These are phyloP conservation scores for Ceratosolen fusciceps DNA, from an alignment of 1,140 invertebrate genomes.

Conservation along the genomic window DNA sequence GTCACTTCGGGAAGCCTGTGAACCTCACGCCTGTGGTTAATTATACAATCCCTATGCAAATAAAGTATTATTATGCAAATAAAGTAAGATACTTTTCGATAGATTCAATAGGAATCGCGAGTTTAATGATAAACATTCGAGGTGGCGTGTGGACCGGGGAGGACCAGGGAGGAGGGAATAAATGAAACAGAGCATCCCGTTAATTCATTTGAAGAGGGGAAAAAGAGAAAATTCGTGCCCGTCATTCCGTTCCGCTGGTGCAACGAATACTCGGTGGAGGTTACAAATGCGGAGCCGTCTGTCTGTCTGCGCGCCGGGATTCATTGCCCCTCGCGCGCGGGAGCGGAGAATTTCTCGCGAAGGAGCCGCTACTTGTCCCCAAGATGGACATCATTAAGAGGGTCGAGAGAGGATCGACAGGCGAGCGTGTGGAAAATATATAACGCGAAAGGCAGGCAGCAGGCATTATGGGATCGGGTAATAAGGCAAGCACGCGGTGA, in stretches of 20 bases:
- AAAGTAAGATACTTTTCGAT: no score
- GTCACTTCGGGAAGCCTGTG: no score
- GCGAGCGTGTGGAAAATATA: conserved; percentile 15
- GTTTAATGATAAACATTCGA: no score
- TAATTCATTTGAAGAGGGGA: no score
- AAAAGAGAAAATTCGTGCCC: neutral
- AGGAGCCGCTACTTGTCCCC: neutral
- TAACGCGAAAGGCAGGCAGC: neutral
- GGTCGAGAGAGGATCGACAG: conserved; percentile 21
- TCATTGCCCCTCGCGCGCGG: neutral
- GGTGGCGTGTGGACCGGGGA: no score
- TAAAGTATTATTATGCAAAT: no score
- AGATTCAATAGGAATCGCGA: no score
- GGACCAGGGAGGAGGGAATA: no score
- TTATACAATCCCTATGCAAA: no score
- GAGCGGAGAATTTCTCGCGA: neutral
- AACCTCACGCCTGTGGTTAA: no score
- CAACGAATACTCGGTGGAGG: neutral
- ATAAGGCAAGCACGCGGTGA: conserved; percentile 36
- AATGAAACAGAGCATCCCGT: no score
- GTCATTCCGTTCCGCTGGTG: neutral
- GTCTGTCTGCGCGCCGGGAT: no score
- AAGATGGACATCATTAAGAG: conserved; percentile 47
- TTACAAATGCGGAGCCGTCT: conserved; percentile 9
- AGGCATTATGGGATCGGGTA: neutral